Evolutionary conservation across 2,797 vertebrate species (phyloP), one percentile per base, ranked within the genome.

Genomic region (Pogonophryne albipinna): DNA sequence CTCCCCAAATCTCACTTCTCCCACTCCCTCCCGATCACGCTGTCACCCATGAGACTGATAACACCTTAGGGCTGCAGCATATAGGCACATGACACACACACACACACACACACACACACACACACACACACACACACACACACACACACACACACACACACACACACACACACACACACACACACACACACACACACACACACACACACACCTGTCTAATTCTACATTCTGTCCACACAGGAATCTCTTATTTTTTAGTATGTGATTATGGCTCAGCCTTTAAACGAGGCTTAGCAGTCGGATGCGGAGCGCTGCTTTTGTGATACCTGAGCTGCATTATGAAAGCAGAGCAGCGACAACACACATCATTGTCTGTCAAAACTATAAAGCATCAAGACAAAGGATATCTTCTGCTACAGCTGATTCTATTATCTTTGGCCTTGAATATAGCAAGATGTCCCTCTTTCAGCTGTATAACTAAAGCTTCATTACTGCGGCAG

Each of bases 301-400:
- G 76, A 87, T 87, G 78, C 85, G 66, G 73, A 83, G 65, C 11
- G 42, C 50, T 70, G 86, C 79, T 85, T 82, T 83, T 90, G 79
- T 87, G 76, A 85, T 80, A 82, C 76, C 62, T 85, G 64, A 64
- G n/a, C 60, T 58, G 70, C 79, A 56, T 86, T 84, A 75, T 87
- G 62, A 89, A 87, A 77, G 82, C 69, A 42, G 66, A 71, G 80
- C 77, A 73, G 76, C 52, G 13, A 52, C 71, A 51, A 65, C 34
- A 62, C 71, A 63, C 66, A 23, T 10, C 19, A 17, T 72, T 87
- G 83, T 88, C 78, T 73, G 79, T 78, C 77, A 71, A 87, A 86
- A 82, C 66, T 66, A 57, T 80, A 59, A 76, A 86, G 80, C 72
- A 84, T 20, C 10, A 15, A 74, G 65, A 88, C 78, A 88, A 85